Percentiles rank a stretch among this genome's conserved stretches.
phyloP scores from a whole-genome alignment of 1,140 invertebrate species.

The Wasmannia auropunctata region DNA sequence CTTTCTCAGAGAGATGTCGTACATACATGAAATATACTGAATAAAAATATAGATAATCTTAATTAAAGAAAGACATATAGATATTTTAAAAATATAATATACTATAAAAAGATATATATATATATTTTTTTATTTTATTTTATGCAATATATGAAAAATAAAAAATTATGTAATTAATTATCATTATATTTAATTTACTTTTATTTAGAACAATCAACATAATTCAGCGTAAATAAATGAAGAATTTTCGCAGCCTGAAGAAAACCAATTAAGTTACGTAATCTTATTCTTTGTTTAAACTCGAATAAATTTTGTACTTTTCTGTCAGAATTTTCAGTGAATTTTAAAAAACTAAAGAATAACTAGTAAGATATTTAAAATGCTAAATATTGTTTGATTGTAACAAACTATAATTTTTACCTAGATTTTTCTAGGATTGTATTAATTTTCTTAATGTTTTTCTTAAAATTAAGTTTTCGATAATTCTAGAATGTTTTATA shows the following conservation, averaged over 20 bases:
- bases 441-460: not conserved
- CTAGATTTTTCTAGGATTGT: not conserved
- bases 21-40: not conserved
- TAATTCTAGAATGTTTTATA: not conserved
- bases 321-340: slow-evolving; percentile 4
- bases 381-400: not conserved
- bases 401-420: not conserved
- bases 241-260: not conserved
- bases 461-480: not conserved
- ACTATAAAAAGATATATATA: not conserved
- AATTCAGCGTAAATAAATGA: not conserved
- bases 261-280: not conserved
- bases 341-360: no score
- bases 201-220: not conserved
- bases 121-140: not conserved
- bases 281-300: not conserved
- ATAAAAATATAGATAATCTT: not conserved
- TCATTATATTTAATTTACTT: not conserved
- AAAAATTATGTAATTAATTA: not conserved
- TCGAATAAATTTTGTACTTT: not conserved
- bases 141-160: not conserved
- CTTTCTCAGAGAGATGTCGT: not conserved
- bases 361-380: not conserved
- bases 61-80: not conserved
- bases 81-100: not conserved